Conservation (phyloP, 2,113 vertebrate species). For the Acrocephalus arundinaceus region DNA sequence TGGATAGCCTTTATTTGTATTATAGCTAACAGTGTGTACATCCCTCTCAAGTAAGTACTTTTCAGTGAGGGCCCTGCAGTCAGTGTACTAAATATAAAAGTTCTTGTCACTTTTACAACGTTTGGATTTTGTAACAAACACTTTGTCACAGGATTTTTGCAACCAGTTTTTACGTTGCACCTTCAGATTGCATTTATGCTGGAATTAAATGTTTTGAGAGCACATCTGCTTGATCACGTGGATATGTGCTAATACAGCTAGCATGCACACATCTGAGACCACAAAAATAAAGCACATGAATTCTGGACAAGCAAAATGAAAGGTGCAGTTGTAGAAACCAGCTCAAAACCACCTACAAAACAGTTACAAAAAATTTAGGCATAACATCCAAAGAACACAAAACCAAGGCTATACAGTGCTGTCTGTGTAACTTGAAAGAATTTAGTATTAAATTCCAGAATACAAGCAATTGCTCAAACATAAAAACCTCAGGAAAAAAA, state of each 20-base stretch:
- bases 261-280: neutral
- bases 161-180: neutral
- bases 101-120: neutral
- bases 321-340: neutral
- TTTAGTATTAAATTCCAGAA: conserved; percentile 12
- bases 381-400: neutral
- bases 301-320: neutral
- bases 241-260: neutral
- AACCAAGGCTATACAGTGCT: neutral
- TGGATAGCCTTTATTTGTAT: neutral
- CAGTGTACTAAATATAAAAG: fast-evolving
- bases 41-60: neutral
- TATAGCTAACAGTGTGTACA: neutral
- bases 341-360: neutral
- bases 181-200: neutral
- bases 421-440: neutral
- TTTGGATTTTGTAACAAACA: neutral
- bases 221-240: neutral
- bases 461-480: neutral
- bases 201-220: neutral
- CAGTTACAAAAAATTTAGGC: neutral
- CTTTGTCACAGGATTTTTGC: neutral
- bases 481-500: neutral
- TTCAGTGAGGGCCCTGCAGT: neutral
- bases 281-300: neutral